Evolutionary conservation across 2,888 invertebrate species (phyloP), one percentile per base, ranked within the genome.

Genomic region (Ectemnius cavifrons): DNA sequence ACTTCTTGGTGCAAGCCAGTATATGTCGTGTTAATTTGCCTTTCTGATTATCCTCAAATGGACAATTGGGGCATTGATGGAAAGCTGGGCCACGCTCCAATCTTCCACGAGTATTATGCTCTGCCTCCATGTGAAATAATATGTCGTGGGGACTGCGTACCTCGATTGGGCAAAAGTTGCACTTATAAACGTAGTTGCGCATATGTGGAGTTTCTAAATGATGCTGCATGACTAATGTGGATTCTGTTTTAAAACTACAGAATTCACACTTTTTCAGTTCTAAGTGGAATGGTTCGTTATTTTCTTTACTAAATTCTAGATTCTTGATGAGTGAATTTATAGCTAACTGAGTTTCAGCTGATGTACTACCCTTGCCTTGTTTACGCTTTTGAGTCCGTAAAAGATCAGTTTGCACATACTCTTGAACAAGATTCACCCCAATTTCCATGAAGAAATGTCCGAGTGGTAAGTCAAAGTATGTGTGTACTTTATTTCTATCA

Each of bases 41-140:
- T 91, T 97, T 98, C 67, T 97, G 96, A 87, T 97, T 97, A 85
- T 97, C 97, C 90, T 98, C 98, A 88, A 97, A 98, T 0, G 97
- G 96, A 92, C 98, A 98, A 88, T 97, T 96, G 0, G 96, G 95
- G 89, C 98, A 98, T 89, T 97, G 97, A 90, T 97, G 97, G 90
- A 96, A 96, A 0, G 96, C 95, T 28, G 96, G 95, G 0, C 97
- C 96, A 79, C 96, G 93, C 85, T 97, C 97, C 73, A 98, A 91
- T 76, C 96, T 94, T 4, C 97, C 97, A 84, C 95, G 93, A 16
- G 96, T 94, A 82, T 95, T 95, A 90, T 98, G 98, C 87, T 96
- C 95, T 0, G 95, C 95, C 90, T 98, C 97, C 96, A 98, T 97
- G 88, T 98, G 98, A 88, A 95, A 96, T 23, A 97, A 92, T 83